Conservation (phyloP, 1,140 invertebrate genomes). For the Drosophila sechellia region DNA sequence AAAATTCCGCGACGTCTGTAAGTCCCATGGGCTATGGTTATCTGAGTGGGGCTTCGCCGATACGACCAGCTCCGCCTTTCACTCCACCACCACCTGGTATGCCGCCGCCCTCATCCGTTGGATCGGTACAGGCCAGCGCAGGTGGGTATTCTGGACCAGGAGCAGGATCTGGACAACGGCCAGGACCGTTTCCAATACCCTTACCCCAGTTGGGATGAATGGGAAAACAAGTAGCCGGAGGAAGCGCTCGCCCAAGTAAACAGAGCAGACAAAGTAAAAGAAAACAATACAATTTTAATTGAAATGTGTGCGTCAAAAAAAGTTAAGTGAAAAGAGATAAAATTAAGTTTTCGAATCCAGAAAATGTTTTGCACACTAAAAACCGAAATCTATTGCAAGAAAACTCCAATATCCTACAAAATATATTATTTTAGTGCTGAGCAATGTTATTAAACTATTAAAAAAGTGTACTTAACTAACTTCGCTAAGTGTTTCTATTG, state of each 20-base stretch:
- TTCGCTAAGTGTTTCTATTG: background rate
- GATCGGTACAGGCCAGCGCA: conserved; percentile 35
- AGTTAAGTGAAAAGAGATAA: conserved; percentile 16
- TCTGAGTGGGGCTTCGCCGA: conserved; percentile 24
- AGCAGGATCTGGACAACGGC: conserved; percentile 19
- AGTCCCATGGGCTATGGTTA: conserved; percentile 48
- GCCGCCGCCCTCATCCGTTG: conserved; percentile 10
- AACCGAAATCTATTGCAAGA: background rate
- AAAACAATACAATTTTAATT: conserved; percentile 84
- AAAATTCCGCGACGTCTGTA: conserved; percentile 38
- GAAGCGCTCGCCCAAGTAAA: conserved; percentile 73
- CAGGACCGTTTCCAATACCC: conserved; percentile 33
- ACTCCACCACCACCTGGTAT: conserved; percentile 10
- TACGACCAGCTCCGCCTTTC: conserved; percentile 11
- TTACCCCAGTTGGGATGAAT: conserved; percentile 35
- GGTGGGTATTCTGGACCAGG: conserved; percentile 34
- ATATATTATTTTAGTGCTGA: too few species aligned
- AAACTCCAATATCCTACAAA: background rate
- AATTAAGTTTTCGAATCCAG: background rate
- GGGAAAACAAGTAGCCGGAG: conserved; percentile 16
- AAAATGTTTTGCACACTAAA: too few species aligned
- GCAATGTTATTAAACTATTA: too few species aligned
- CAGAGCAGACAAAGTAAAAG: conserved; percentile 75
- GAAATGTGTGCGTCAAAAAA: conserved; percentile 64
- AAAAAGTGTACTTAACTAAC: too few species aligned